These are phyloP conservation scores for Drosophila micromelanica DNA, from an alignment of 1,140 invertebrate genomes.

Conservation along the genomic window DNA sequence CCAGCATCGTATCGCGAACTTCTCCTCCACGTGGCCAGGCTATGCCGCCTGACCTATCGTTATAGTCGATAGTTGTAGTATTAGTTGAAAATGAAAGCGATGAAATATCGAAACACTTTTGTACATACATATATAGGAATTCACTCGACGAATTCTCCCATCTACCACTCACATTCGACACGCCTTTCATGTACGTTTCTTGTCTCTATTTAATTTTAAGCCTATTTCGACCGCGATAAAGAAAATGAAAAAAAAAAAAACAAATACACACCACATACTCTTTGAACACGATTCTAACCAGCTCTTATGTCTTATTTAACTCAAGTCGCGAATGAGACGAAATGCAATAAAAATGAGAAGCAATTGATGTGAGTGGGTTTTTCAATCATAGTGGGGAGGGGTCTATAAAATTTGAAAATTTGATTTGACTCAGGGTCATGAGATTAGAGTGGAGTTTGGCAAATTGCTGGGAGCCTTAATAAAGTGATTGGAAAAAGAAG, in stretches of 20 bases:
- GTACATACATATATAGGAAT: conserved; percentile 62
- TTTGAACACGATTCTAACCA: conserved; percentile 33
- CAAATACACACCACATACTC: conserved; percentile 4
- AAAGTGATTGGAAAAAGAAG: too few relatives aligned
- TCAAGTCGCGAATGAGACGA: conserved; percentile 22
- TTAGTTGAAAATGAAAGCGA: conserved; percentile 75
- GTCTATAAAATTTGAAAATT: too few relatives aligned
- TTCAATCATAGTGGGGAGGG: too few relatives aligned
- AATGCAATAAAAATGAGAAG: conserved; percentile 31
- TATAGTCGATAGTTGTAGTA: conserved; percentile 76
- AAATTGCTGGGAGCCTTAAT: too few relatives aligned
- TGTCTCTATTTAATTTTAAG: conserved; percentile 77
- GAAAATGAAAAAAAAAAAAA: conserved; percentile 35
- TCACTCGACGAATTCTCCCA: conserved; percentile 42
- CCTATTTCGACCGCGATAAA: conserved; percentile 80
- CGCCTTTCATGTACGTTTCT: conserved; percentile 71
- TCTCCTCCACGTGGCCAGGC: conserved; percentile 48
- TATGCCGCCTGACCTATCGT: conserved; percentile 4
- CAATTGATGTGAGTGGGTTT: not conserved
- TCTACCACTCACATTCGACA: conserved; percentile 65
- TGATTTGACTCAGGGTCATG: too few relatives aligned
- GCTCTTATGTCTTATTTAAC: conserved; percentile 53
- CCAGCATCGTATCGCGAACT: conserved; percentile 18
- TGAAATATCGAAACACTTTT: conserved; percentile 54
- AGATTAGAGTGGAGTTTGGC: too few relatives aligned